Conservation (phyloP, 2,797 vertebrate species). For the Notamacropus eugenii region DNA sequence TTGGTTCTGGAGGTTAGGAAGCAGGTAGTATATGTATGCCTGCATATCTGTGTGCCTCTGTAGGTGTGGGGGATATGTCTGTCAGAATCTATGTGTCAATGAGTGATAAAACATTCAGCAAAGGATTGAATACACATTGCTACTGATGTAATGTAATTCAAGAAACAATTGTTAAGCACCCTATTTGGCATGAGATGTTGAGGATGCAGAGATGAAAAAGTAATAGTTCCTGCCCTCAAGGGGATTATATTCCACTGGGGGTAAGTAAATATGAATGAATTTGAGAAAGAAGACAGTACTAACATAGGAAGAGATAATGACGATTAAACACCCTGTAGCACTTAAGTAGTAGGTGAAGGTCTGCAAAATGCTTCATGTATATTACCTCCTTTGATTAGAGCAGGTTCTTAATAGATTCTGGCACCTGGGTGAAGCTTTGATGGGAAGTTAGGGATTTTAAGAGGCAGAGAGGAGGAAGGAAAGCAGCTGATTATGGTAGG, state of each 20-base stretch:
- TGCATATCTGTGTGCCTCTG: not conserved
- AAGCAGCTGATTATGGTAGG: not conserved
- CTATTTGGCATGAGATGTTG: not conserved
- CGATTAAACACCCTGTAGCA: not conserved
- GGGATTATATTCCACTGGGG: not conserved
- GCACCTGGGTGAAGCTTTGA: not conserved
- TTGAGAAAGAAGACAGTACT: not conserved
- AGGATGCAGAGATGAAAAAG: not conserved
- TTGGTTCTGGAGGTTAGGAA: not conserved
- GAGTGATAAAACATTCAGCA: not conserved
- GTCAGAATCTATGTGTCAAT: not conserved
- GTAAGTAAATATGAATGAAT: not conserved
- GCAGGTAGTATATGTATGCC: not conserved
- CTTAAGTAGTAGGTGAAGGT: not conserved
- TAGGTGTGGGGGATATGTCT: not conserved
- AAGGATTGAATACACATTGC: not conserved
- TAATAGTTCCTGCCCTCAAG: not conserved
- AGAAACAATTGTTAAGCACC: not conserved
- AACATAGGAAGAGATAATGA: not conserved
- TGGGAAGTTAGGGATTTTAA: not conserved
- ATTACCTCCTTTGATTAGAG: not conserved
- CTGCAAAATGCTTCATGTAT: not conserved
- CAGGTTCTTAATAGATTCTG: not conserved
- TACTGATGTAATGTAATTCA: not conserved
- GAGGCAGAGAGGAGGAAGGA: not conserved